These are phyloP conservation scores for Cinara cedri DNA, from an alignment of 2,888 invertebrate species.

Conservation along the genomic window DNA sequence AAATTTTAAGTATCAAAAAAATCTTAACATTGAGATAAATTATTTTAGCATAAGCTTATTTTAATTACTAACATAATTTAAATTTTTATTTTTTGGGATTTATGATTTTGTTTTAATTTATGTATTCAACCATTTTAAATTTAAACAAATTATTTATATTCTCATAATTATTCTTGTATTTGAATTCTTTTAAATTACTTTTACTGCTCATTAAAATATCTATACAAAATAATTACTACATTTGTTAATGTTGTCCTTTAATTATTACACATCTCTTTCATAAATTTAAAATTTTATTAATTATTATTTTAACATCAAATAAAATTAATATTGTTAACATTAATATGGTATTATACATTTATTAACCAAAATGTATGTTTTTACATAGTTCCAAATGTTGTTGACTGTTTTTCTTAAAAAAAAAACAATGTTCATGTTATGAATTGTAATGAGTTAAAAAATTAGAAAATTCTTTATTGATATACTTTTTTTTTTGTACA, in stretches of 20 bases:
- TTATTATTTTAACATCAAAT: constrained; percentile 21
- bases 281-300: constrained; percentile 37
- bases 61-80: neutral
- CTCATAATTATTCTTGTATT: neutral
- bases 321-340: constrained; percentile 47
- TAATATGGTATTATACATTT: constrained; percentile 46
- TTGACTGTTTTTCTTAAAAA: constrained; percentile 40
- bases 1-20: neutral
- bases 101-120: neutral
- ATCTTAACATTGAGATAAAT: neutral
- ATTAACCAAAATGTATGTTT: constrained; percentile 45
- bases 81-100: neutral
- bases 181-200: neutral
- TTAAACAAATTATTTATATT: constrained; percentile 1
- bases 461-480: constrained; percentile 43
- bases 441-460: constrained; percentile 25
- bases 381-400: constrained; percentile 47
- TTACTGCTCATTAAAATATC: constrained; percentile 13
- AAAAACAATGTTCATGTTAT: constrained; percentile 49
- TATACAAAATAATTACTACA: neutral
- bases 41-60: constrained; percentile 10
- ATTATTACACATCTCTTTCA: constrained; percentile 26
- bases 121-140: too few species aligned
- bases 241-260: constrained; percentile 38
- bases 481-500: constrained; percentile 32